phyloP scores from a whole-genome alignment of 2,113 vertebrate genomes.

The Apaloderma vittatum region DNA sequence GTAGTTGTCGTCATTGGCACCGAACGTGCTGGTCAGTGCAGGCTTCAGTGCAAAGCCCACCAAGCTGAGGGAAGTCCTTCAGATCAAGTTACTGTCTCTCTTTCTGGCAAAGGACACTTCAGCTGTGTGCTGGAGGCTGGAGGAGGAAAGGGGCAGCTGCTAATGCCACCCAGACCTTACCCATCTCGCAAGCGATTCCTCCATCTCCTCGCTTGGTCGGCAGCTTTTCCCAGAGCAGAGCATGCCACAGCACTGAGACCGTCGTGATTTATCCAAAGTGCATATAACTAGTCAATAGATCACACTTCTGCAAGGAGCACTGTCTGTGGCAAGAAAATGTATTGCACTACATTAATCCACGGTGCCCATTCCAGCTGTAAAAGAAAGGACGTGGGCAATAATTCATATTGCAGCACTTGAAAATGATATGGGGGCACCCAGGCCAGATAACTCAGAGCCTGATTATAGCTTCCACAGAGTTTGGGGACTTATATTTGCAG shows the following conservation, averaged over 20 bases:
- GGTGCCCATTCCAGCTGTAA: slow-evolving; percentile 16
- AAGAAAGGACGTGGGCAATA: slow-evolving; percentile 6
- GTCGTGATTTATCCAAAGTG: neutral
- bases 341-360: slow-evolving; percentile 48
- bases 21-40: neutral
- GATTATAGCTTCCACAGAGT: neutral
- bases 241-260: neutral
- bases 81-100: neutral
- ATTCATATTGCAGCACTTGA: slow-evolving; percentile 47
- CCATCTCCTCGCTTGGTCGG: neutral
- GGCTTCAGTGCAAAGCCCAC: neutral
- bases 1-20: neutral
- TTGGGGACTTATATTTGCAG: neutral
- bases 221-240: neutral
- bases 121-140: neutral
- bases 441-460: slow-evolving; percentile 27
- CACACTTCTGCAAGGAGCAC: slow-evolving; percentile 15
- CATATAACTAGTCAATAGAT: slow-evolving; percentile 52
- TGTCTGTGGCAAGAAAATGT: slow-evolving; percentile 51
- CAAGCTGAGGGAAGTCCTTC: neutral
- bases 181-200: neutral
- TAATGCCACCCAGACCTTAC: too few species aligned
- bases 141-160: neutral
- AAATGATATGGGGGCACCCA: neutral
- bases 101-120: neutral